These are phyloP conservation scores for Caenorhabditis sp. DNA, from an alignment of 2,888 invertebrate genomes.

Conservation along the genomic window DNA sequence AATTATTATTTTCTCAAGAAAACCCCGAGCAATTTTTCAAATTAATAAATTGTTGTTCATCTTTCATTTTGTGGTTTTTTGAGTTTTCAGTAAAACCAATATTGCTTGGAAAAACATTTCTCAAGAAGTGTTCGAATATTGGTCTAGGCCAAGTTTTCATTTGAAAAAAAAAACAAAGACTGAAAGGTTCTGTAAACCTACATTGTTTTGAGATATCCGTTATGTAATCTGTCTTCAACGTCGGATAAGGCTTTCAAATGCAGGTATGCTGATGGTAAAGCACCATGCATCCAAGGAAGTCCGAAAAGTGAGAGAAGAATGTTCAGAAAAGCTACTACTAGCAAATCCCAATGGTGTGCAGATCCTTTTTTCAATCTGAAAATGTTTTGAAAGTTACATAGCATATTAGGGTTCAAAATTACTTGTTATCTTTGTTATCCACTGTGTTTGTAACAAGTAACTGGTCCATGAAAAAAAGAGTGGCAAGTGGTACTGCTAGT, in stretches of 20 bases:
- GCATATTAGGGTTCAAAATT: slow-evolving; percentile 71
- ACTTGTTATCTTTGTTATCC: slow-evolving; percentile 76
- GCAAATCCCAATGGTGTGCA: slow-evolving; percentile 76
- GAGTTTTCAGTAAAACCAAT: background rate
- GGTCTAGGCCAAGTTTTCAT: too few species aligned
- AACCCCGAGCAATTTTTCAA: background rate
- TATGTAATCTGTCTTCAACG: slow-evolving; percentile 73
- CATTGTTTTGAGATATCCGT: slow-evolving; percentile 73
- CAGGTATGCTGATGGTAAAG: slow-evolving; percentile 75
- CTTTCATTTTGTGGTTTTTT: background rate
- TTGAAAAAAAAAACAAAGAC: background rate
- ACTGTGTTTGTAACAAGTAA: slow-evolving; percentile 76
- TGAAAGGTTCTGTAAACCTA: slow-evolving; percentile 50
- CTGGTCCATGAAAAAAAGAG: slow-evolving; percentile 77
- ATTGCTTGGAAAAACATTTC: too few species aligned
- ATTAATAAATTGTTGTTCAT: too few species aligned
- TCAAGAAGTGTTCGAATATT: too few species aligned
- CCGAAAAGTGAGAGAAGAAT: slow-evolving; percentile 74
- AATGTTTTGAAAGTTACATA: slow-evolving; percentile 70
- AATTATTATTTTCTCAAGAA: too few species aligned
- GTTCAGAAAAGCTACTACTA: slow-evolving; percentile 75
- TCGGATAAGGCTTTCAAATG: slow-evolving; percentile 76
- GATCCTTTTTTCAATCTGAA: slow-evolving; percentile 75
- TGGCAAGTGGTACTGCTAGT: slow-evolving; percentile 75
- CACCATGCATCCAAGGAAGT: slow-evolving; percentile 76